Conservation (phyloP, 37 sponge, comb jelly and placozoan species). For the Bolinopsis microptera region DNA sequence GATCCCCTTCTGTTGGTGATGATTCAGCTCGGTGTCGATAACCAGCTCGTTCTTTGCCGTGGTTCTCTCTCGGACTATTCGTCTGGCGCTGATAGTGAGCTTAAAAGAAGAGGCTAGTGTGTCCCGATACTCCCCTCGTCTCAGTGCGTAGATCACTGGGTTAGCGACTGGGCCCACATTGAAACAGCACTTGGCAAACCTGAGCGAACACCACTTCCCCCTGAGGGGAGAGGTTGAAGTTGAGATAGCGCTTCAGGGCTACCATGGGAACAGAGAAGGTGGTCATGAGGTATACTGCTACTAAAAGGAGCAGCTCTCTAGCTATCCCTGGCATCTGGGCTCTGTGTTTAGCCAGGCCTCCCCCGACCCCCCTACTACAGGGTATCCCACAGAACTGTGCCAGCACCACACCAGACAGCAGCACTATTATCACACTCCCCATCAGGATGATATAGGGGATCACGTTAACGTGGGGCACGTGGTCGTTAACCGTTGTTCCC, state of each 20-base stretch:
- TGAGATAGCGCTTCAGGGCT: conserved; percentile 27
- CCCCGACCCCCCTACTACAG: background rate
- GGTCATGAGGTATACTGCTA: conserved; percentile 7
- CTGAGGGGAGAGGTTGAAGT: background rate
- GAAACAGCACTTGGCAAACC: conserved; percentile 37
- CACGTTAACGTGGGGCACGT: conserved; percentile 45
- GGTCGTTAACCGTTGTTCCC: background rate
- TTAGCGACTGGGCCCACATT: conserved; percentile 52
- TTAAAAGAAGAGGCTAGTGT: background rate
- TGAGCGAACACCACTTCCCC: conserved; percentile 13
- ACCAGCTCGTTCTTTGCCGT: background rate
- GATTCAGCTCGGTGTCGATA: background rate
- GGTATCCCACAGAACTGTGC: background rate
- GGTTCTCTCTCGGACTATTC: background rate
- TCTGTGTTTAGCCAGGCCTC: background rate
- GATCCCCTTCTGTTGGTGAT: background rate
- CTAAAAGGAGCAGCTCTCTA: conserved; percentile 17
- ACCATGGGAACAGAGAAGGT: conserved; percentile 10
- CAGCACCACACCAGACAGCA: conserved; percentile 32
- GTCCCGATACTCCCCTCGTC: conserved; percentile 29
- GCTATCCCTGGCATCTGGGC: conserved; percentile 37
- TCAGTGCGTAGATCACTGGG: conserved; percentile 58
- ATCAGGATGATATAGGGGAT: conserved; percentile 56
- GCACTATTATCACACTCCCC: conserved; percentile 45
- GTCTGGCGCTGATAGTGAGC: conserved; percentile 11